phyloP scores from a whole-genome alignment of 2,888 invertebrate genomes.

The Notodonta dromedarius region DNA sequence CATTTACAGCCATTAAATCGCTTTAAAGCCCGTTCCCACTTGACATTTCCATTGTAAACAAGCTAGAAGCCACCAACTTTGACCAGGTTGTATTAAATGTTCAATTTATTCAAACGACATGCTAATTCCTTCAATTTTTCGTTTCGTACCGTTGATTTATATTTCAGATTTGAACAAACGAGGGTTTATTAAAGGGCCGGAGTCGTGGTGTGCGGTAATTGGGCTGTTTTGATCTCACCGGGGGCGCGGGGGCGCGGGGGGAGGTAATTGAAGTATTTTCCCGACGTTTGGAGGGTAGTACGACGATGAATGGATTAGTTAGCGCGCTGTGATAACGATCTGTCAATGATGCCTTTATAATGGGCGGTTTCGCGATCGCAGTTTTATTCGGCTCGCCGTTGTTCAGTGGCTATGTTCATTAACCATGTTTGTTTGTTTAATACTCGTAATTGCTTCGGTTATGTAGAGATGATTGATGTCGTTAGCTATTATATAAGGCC shows the following conservation, averaged over 20 bases:
- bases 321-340: slow-evolving; percentile 70
- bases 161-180: slow-evolving; percentile 72
- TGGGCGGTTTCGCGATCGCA: slow-evolving; percentile 34
- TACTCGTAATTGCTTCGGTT: slow-evolving; percentile 20
- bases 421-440: slow-evolving; percentile 33
- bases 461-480: background rate
- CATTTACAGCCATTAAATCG: slow-evolving; percentile 29
- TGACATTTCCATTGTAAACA: slow-evolving; percentile 17
- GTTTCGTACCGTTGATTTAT: slow-evolving; percentile 73
- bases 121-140: slow-evolving; percentile 74
- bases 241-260: slow-evolving; percentile 36
- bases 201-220: slow-evolving; percentile 69
- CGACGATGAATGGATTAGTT: slow-evolving; percentile 75
- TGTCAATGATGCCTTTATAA: slow-evolving; percentile 55
- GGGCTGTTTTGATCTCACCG: slow-evolving; percentile 75
- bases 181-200: slow-evolving; percentile 74
- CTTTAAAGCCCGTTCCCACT: slow-evolving; percentile 43
- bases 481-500: too few relatives aligned
- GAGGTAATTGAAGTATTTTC: slow-evolving; percentile 77
- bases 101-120: slow-evolving; percentile 80
- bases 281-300: slow-evolving; percentile 70
- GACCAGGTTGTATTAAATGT: slow-evolving; percentile 65
- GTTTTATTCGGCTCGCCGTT: slow-evolving; percentile 28
- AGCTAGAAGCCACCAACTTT: slow-evolving; percentile 43
- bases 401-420: slow-evolving; percentile 32